phyloP scores from a whole-genome alignment of 37 sponge, comb jelly and placozoan genomes.

The Bolinopsis microptera region DNA sequence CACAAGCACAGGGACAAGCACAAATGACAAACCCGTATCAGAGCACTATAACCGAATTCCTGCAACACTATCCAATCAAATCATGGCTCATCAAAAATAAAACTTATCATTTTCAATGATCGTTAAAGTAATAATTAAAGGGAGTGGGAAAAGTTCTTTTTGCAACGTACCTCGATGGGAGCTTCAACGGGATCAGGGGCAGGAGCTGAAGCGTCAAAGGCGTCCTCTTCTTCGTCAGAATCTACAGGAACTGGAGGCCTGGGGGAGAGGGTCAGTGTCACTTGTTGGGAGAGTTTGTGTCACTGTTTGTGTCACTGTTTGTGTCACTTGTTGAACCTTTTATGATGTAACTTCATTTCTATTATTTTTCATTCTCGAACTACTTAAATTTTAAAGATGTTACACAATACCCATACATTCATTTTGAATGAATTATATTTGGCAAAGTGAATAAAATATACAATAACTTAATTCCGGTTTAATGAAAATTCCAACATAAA shows the following conservation, averaged over 20 bases:
- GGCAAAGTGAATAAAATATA: no score
- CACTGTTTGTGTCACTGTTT: no score
- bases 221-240: slow-evolving; percentile 28
- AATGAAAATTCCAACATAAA: no score
- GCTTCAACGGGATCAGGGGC: slow-evolving; percentile 58
- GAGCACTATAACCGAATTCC: background rate
- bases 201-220: slow-evolving; percentile 38
- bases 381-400: no score
- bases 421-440: no score
- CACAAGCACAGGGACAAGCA: background rate
- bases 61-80: background rate
- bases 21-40: background rate
- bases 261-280: background rate
- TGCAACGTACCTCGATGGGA: slow-evolving; percentile 21
- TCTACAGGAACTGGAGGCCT: slow-evolving; percentile 35
- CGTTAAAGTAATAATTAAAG: background rate
- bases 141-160: background rate
- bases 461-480: no score
- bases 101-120: no score
- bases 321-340: no score
- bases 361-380: no score
- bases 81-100: background rate
- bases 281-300: no score
- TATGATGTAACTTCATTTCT: no score
- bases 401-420: no score